Conservation (phyloP, 2,113 vertebrate genomes). For the Poecilia latipinna region DNA sequence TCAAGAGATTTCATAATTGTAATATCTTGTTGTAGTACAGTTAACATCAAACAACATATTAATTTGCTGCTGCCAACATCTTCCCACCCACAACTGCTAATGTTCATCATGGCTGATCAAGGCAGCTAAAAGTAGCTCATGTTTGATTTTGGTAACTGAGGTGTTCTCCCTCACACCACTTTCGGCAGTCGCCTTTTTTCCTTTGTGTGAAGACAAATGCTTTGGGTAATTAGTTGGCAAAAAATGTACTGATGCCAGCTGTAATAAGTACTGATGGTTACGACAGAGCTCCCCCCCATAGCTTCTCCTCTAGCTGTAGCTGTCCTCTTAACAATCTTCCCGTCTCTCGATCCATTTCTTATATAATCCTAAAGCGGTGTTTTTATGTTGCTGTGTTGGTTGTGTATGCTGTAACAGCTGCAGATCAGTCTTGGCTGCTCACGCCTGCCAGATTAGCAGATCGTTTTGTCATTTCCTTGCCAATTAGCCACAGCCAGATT, state of each 20-base stretch:
- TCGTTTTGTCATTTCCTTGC: constrained; percentile 52
- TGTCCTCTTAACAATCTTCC: not conserved
- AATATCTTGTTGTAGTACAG: constrained; percentile 19
- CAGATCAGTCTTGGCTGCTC: constrained; percentile 35
- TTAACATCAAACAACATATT: constrained; percentile 10
- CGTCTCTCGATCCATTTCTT: not conserved
- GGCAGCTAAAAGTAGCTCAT: constrained; percentile 33
- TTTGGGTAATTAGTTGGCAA: constrained; percentile 58
- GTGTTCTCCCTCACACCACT: constrained; percentile 37
- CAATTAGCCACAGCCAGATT: constrained; percentile 70
- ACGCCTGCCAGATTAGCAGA: constrained; percentile 59
- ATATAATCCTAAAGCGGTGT: not conserved
- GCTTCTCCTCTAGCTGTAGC: constrained; percentile 3
- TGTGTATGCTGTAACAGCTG: constrained; percentile 54
- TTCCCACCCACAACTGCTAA: constrained; percentile 20
- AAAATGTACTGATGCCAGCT: constrained; percentile 21
- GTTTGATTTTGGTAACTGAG: constrained; percentile 53
- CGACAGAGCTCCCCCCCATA: not conserved
- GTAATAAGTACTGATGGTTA: constrained; percentile 50
- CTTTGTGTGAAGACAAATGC: constrained; percentile 60
- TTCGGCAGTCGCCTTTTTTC: constrained; percentile 47
- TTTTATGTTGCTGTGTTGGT: constrained; percentile 31
- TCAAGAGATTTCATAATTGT: not conserved
- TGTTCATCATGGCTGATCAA: constrained; percentile 44
- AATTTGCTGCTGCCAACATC: constrained; percentile 19